Percentiles rank a stretch among this genome's conserved stretches.
Evolutionary conservation across 64 coral and sea anemone genomes (phyloP).

Genomic region (Porites lutea): DNA sequence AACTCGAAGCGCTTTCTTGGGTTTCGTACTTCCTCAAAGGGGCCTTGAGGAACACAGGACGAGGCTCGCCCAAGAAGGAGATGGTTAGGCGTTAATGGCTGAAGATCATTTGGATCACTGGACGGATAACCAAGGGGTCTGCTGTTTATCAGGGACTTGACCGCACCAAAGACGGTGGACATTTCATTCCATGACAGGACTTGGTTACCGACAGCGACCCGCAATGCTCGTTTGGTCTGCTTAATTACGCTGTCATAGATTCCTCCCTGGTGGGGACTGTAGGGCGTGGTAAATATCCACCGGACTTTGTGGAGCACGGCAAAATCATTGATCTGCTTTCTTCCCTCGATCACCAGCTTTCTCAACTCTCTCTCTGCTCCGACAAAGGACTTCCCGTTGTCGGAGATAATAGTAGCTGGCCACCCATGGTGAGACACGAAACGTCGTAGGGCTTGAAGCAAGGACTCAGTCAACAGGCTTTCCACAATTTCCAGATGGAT

Average conservation of each 20-base stretch:
- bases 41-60: not conserved
- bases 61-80: not conserved
- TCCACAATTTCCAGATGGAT: not conserved
- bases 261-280: not conserved
- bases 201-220: not conserved
- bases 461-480: not conserved
- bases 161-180: no score
- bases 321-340: not conserved
- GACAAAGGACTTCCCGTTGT: constrained; percentile 34
- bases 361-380: constrained; percentile 32
- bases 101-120: constrained; percentile 4
- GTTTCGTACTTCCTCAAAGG: not conserved
- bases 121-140: not conserved
- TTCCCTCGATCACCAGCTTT: constrained; percentile 18
- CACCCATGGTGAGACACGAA: constrained; percentile 10
- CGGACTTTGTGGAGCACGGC: not conserved
- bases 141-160: constrained; percentile 4
- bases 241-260: not conserved
- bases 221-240: not conserved
- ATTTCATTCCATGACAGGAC: not conserved
- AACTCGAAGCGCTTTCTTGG: not conserved
- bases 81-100: constrained; percentile 1
- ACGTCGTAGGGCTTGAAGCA: not conserved
- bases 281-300: no score
- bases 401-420: not conserved